Base-by-base conservation (phyloP, 2,888 invertebrate species). In the Lottia scabra region DNA sequence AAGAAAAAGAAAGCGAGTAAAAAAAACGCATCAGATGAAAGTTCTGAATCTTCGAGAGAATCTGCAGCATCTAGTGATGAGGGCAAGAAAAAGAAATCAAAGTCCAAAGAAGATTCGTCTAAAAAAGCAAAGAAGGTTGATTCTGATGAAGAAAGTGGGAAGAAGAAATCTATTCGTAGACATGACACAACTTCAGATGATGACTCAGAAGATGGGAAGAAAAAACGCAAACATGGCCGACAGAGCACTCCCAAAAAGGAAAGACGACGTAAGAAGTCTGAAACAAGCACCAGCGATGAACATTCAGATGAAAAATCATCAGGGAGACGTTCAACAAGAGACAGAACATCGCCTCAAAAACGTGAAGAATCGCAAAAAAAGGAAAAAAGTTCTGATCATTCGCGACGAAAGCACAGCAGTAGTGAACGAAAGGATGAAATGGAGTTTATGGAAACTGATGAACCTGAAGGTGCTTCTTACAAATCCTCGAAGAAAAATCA, bases 1-100 rank as follows among this genome's bases (percentile, higher is more conserved):
- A 46, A 68, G 67, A 70, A 65, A 26, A 70, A 46, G 56, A 76
- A 76, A 65, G 77, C 75, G 69, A 71, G 75, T 6, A 75, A 43
- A 64, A 67, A 19, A 46, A 46, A 23, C 70, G 56, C 68, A 70
- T 19, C 73, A 73, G 66, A 75, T 72, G 68, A 77, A 75, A 65
- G 69, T 64, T 16, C 38, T 8, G 38, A 38, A 8, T 38, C 38
- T 38, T 38, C 38, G 8, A 38, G 10, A 38, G 38, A 38, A 8
- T 38, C 38, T 1, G 38, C 38, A 38, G 38, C 10, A 38, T 38
- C 38, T 10, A 38, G 38, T 38, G 38, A 38, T 73, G 72, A 68
- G 73, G 71, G 38, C 70, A 74, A 66, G 30, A 45, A 66, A 65
- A 68, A 71, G 46, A 46, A 67, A 68, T 65, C 44, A 43, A 71